These are phyloP conservation scores for Loxodonta africana DNA, from an alignment of 2,113 vertebrate species.

Conservation along the genomic window DNA sequence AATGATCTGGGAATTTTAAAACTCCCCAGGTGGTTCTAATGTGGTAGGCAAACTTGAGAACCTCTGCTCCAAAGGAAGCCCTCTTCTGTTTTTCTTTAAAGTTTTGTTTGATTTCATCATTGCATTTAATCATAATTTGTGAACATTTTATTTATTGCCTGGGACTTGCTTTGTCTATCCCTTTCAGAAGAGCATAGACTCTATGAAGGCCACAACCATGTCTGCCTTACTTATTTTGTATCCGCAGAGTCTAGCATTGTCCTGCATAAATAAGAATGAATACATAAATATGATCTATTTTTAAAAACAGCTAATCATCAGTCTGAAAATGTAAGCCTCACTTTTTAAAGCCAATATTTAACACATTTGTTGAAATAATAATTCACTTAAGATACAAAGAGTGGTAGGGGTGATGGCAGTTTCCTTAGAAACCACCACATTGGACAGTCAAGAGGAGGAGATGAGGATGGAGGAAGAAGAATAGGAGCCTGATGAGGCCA, in stretches of 20 bases:
- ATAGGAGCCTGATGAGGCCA: background rate
- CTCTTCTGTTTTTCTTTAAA: background rate
- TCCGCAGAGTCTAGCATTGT: background rate
- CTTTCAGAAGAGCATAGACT: background rate
- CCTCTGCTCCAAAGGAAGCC: background rate
- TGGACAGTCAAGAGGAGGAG: background rate
- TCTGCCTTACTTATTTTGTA: background rate
- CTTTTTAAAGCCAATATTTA: constrained; percentile 10
- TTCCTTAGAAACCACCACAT: background rate
- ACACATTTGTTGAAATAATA: background rate
- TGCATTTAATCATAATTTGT: background rate
- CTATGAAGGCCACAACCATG: background rate
- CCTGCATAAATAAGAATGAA: background rate
- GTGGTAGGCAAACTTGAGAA: background rate
- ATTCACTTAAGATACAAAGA: background rate
- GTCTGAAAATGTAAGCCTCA: background rate
- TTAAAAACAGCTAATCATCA: background rate
- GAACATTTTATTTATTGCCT: background rate
- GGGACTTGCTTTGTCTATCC: background rate
- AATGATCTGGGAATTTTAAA: background rate
- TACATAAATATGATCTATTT: background rate
- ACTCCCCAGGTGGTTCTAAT: background rate
- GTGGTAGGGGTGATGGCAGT: background rate
- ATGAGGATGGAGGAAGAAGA: background rate
- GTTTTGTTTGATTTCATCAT: background rate